Conservation (phyloP, 2,888 invertebrate species). For the Tetrapedia diversipes region DNA sequence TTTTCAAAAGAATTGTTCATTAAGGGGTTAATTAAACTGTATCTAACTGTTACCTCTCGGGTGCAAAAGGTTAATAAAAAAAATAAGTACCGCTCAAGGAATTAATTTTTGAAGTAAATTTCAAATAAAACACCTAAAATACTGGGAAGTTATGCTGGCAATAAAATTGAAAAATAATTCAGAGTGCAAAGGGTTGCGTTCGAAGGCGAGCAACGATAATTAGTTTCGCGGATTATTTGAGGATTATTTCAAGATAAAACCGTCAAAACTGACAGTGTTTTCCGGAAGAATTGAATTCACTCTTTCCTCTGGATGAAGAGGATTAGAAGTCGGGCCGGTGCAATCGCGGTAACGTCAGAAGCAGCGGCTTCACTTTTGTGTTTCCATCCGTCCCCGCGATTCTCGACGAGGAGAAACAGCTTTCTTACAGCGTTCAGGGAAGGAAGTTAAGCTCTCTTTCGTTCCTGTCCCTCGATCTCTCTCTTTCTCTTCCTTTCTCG, state of each 20-base stretch:
- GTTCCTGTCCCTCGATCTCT: constrained; percentile 19
- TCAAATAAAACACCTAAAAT: no score
- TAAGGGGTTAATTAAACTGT: no score
- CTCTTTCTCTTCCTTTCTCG: constrained; percentile 44
- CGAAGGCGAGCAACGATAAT: constrained; percentile 51
- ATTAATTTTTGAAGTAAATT: no score
- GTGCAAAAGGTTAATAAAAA: no score
- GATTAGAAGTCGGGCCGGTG: constrained; percentile 60
- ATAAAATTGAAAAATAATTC: no score
- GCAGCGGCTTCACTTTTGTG: constrained; percentile 55
- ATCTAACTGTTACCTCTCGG: no score
- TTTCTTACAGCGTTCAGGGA: constrained; percentile 57
- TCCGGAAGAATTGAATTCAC: constrained; percentile 46
- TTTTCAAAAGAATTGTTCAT: no score
- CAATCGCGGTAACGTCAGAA: constrained; percentile 40
- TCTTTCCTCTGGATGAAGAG: constrained; percentile 55
- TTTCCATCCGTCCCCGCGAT: constrained; percentile 49
- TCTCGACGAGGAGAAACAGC: constrained; percentile 53
- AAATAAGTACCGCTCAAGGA: no score
- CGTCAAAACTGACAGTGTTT: constrained; percentile 32
- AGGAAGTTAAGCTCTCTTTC: constrained; percentile 48
- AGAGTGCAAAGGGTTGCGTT: no score
- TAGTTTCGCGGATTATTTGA: constrained; percentile 32
- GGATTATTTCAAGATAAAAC: no score
- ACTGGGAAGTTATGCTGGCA: no score